phyloP scores from a whole-genome alignment of 30 jellyfish, hydroid and myxozoan species.

The Mastigias papua region DNA sequence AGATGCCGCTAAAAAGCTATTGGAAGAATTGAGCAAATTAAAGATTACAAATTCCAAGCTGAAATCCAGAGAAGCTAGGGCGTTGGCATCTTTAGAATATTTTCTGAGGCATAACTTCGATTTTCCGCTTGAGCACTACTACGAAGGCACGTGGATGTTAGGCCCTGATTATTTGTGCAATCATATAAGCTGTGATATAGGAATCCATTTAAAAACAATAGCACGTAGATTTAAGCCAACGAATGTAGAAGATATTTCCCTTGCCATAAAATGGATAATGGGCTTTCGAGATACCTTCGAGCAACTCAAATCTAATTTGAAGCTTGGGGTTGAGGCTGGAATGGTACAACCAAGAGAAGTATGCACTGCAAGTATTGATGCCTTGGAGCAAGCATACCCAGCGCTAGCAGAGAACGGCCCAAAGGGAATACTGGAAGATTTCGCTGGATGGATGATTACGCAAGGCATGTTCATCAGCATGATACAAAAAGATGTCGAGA shows the following conservation, averaged over 20 bases:
- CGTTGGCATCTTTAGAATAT: constrained; percentile 56
- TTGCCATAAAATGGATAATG: constrained; percentile 60
- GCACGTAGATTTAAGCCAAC: constrained; percentile 58
- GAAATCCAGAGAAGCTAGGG: constrained; percentile 82
- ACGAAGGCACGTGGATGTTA: constrained; percentile 85
- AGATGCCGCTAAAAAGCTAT: constrained; percentile 58
- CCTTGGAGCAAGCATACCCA: constrained; percentile 62
- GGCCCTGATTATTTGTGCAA: constrained; percentile 92
- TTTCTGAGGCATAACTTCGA: constrained; percentile 79
- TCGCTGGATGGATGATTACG: constrained; percentile 35
- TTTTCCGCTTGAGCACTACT: constrained; percentile 71
- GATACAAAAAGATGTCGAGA: constrained; percentile 18
- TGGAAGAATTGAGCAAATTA: constrained; percentile 34
- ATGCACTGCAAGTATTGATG: constrained; percentile 62
- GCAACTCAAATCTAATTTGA: constrained; percentile 55
- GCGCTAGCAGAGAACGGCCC: constrained; percentile 49
- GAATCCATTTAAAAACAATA: constrained; percentile 51
- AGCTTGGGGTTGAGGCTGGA: constrained; percentile 75
- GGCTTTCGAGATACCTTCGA: constrained; percentile 72
- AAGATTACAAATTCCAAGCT: constrained; percentile 29
- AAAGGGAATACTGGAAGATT: constrained; percentile 46
- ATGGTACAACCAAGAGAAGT: constrained; percentile 71
- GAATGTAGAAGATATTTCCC: constrained; percentile 56
- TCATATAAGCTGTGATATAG: constrained; percentile 73
- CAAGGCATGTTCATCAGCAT: constrained; percentile 22